phyloP scores from a whole-genome alignment of 2,797 vertebrate species.

The Gymnothorax javanicus region DNA sequence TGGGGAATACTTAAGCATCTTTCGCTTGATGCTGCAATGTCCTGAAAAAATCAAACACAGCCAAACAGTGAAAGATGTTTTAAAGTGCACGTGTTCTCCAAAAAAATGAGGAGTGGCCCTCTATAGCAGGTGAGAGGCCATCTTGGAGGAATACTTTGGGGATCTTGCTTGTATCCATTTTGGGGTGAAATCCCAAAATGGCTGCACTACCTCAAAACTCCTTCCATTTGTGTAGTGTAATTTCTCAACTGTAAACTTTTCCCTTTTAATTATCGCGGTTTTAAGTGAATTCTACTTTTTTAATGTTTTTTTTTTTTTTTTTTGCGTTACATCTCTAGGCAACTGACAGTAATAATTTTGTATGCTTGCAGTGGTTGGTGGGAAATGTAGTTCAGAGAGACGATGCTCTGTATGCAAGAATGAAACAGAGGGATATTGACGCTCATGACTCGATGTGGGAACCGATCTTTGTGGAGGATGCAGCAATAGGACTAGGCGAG shows the following conservation, averaged over 20 bases:
- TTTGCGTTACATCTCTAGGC: constrained; percentile 27
- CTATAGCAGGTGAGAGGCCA: neutral
- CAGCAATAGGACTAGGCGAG: constrained; percentile 73
- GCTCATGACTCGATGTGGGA: constrained; percentile 79
- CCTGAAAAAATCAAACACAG: constrained; percentile 10
- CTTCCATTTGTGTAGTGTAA: constrained; percentile 22
- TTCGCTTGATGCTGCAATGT: constrained; percentile 21
- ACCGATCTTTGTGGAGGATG: constrained; percentile 79
- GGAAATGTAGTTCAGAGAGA: constrained; percentile 79
- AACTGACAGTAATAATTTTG: constrained; percentile 49
- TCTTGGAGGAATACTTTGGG: constrained; percentile 6
- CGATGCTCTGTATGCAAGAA: constrained; percentile 77
- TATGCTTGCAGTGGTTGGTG: constrained; percentile 76
- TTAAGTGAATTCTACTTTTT: constrained; percentile 26
- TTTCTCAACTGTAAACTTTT: constrained; percentile 24
- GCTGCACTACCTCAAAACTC: constrained; percentile 22
- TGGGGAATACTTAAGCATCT: neutral
- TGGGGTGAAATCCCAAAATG: constrained; percentile 29
- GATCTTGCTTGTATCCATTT: constrained; percentile 5
- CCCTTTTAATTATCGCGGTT: constrained; percentile 26
- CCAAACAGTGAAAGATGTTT: neutral
- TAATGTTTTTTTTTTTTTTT: neutral
- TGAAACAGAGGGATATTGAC: constrained; percentile 79
- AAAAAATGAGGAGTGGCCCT: neutral
- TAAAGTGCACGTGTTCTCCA: constrained; percentile 14